Evolutionary conservation across 2,888 invertebrate genomes (phyloP), one percentile per base, ranked within the genome.

Genomic region (Balanococcus diminutus): DNA sequence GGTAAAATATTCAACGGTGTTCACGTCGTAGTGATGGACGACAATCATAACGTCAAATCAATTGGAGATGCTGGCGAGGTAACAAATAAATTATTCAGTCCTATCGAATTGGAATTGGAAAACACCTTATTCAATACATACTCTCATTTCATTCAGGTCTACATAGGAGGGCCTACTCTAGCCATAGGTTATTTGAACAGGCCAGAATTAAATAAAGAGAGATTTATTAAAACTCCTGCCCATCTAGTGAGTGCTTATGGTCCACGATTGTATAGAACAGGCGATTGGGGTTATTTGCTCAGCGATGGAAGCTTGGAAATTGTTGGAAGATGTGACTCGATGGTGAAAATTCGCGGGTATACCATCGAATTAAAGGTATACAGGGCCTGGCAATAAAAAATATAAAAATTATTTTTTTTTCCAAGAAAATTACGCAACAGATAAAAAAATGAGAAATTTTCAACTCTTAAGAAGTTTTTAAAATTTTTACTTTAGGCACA

Each of bases 331-430:
- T 88, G 88, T 82, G 88, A 89, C 82, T 87, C 88, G 8, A 88
- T 88, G 88, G 88, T 89, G 31, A 88, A 88, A 87, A 89, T 89
- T 75, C 86, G 89, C 36, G 89, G 89, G 5, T 89, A 89, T 87
- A 88, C 87, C 46, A 87, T 88, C 39, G 88, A 89, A 87, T 61
- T 88, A 28, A 87, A 88, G 86, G 88, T 88, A 79, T 36, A 36
- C 5, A 8, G 4, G 8, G 5, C 36, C 36, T 6, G 5, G 36
- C 8, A 36, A 36, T 8, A 6, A 36, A 6, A 36, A n/a, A n/a
- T n/a, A n/a, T n/a, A n/a, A n/a, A n/a, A n/a, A n/a, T n/a, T n/a
- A n/a, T n/a, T n/a, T n/a, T n/a, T n/a, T n/a, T n/a, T n/a, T n/a
- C n/a, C n/a, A n/a, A n/a, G n/a, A n/a, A n/a, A n/a, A n/a, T n/a